Evolutionary conservation across 2,888 invertebrate species (phyloP).

Genomic region (Brenthis daphne): DNA sequence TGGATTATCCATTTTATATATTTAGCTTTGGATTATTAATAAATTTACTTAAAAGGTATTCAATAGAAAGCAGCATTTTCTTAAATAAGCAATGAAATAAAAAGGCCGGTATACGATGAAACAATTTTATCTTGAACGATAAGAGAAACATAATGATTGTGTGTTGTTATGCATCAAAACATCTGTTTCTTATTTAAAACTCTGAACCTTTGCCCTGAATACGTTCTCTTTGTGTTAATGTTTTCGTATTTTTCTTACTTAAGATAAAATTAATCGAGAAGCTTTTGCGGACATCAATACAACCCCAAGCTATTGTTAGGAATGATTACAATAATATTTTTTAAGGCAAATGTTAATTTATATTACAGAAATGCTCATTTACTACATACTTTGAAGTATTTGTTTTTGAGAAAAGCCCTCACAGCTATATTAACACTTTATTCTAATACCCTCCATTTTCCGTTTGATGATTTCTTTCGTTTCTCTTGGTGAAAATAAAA

Average conservation of each 20-base stretch:
- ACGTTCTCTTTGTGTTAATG: slow-evolving; percentile 48
- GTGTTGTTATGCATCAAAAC: slow-evolving; percentile 47
- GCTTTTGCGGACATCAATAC: slow-evolving; percentile 74
- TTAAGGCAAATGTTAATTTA: slow-evolving; percentile 77
- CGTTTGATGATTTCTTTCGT: slow-evolving; percentile 11
- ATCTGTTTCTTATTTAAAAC: slow-evolving; percentile 59
- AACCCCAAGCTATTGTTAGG: slow-evolving; percentile 72
- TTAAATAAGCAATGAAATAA: slow-evolving; percentile 28
- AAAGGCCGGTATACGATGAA: slow-evolving; percentile 23
- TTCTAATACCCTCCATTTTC: slow-evolving; percentile 26
- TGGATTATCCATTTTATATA: not conserved
- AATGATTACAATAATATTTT: slow-evolving; percentile 74
- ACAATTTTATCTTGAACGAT: slow-evolving; percentile 35
- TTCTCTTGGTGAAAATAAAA: slow-evolving; percentile 18
- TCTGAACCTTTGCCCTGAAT: slow-evolving; percentile 56
- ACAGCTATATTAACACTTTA: slow-evolving; percentile 35
- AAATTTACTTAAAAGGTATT: slow-evolving; percentile 24
- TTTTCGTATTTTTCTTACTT: slow-evolving; percentile 62
- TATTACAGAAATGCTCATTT: slow-evolving; percentile 63
- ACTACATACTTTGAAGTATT: slow-evolving; percentile 59
- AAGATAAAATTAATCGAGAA: slow-evolving; percentile 74
- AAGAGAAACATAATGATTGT: slow-evolving; percentile 36
- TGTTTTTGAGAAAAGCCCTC: slow-evolving; percentile 45
- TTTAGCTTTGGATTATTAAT: slow-evolving; percentile 5
- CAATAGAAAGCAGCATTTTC: slow-evolving; percentile 28